Percentiles rank a stretch among this genome's conserved stretches.
Conservation (phyloP, 2,797 vertebrate species). For the Anguilla megastoma region DNA sequence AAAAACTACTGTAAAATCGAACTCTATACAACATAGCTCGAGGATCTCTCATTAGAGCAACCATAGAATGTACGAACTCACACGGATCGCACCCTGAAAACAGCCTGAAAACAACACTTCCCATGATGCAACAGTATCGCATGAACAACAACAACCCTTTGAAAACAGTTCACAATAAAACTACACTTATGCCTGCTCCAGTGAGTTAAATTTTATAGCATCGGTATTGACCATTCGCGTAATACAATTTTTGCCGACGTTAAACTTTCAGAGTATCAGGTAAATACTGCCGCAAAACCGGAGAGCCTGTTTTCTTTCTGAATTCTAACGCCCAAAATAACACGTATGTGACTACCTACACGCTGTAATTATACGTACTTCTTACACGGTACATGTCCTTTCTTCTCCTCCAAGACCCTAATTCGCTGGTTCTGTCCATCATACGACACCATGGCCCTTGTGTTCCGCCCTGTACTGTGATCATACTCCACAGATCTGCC, state of each 20-base stretch:
- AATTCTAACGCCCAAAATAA: neutral
- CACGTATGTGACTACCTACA: neutral
- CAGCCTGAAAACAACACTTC: constrained; percentile 14
- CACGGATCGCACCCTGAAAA: neutral
- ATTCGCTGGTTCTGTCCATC: constrained; percentile 80
- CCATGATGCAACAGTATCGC: constrained; percentile 20
- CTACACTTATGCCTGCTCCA: neutral
- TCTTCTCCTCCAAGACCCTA: constrained; percentile 84
- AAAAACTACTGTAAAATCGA: neutral
- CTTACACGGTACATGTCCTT: constrained; percentile 89
- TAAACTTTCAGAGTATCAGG: neutral
- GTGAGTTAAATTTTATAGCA: neutral
- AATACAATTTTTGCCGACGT: too few relatives aligned
- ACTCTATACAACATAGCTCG: neutral
- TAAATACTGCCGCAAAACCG: neutral
- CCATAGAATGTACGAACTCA: too few relatives aligned
- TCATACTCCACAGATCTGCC: constrained; percentile 83
- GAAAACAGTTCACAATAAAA: constrained; percentile 1
- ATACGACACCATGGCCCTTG: constrained; percentile 80
- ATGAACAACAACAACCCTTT: neutral
- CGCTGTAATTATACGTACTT: constrained; percentile 67
- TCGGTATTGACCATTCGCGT: neutral
- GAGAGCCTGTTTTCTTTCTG: constrained; percentile 1
- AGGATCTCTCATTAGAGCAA: neutral
- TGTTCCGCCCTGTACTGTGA: constrained; percentile 82